Evolutionary conservation across 2,888 invertebrate genomes (phyloP).

Genomic region (Spialia ferax): DNA sequence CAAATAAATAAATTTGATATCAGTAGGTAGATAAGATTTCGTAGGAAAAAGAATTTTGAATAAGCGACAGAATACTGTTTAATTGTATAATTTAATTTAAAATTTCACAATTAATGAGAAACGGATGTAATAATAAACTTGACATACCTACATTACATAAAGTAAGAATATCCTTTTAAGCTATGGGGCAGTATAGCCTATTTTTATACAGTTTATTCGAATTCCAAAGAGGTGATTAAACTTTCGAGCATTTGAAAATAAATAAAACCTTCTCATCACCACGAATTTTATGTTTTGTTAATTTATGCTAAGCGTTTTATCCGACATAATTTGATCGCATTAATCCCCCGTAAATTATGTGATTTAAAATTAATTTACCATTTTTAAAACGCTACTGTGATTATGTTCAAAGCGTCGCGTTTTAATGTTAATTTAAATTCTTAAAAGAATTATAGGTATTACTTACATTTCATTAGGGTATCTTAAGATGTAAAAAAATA

Average conservation of each 20-base stretch:
- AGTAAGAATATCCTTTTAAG: too few species aligned
- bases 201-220: not conserved
- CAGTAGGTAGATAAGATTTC: too few species aligned
- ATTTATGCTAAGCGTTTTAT: slow-evolving; percentile 28
- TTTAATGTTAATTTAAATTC: slow-evolving; percentile 6
- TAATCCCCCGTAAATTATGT: slow-evolving; percentile 30
- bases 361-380: slow-evolving; percentile 23
- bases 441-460: too few species aligned
- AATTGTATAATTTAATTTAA: too few species aligned
- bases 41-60: too few species aligned
- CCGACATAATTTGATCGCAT: slow-evolving; percentile 10
- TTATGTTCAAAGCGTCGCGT: slow-evolving; percentile 1
- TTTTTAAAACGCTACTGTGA: slow-evolving; percentile 11
- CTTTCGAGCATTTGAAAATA: slow-evolving; percentile 9
- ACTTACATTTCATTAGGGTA: not conserved
- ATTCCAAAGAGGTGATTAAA: not conserved
- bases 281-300: slow-evolving; percentile 11
- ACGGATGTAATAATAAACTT: too few species aligned
- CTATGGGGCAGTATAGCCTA: too few species aligned
- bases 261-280: slow-evolving; percentile 8
- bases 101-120: too few species aligned
- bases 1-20: too few species aligned
- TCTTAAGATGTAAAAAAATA: not conserved
- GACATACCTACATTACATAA: too few species aligned
- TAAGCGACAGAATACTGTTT: too few species aligned